Conservation (phyloP, 2,113 vertebrate species). For the Microcebus jonahi region DNA sequence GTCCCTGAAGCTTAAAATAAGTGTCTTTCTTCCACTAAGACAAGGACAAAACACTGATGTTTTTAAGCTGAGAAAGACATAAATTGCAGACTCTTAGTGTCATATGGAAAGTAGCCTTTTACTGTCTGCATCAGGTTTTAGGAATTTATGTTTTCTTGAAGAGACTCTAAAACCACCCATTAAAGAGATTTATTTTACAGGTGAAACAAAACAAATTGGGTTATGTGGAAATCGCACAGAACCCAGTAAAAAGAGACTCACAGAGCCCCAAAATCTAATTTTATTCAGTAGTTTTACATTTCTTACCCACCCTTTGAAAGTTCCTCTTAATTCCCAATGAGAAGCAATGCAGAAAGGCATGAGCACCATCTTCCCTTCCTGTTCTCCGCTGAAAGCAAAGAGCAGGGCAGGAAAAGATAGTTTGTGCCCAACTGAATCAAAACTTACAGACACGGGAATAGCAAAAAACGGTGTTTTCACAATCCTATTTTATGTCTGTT, state of each 20-base stretch:
- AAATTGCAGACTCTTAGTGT: background rate
- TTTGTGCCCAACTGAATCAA: background rate
- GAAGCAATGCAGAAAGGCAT: background rate
- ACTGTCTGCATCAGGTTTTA: background rate
- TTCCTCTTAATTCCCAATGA: background rate
- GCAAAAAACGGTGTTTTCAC: background rate
- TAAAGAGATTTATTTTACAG: background rate
- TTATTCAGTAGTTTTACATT: background rate
- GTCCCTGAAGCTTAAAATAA: background rate
- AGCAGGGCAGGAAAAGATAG: background rate
- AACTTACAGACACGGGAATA: background rate
- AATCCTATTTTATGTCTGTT: background rate
- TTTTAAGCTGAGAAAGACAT: background rate
- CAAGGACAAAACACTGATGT: background rate
- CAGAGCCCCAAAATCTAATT: background rate
- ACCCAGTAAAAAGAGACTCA: background rate
- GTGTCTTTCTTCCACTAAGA: constrained; percentile 1
- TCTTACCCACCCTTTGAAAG: background rate
- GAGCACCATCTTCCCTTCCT: background rate
- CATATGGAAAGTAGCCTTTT: background rate
- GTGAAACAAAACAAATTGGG: background rate
- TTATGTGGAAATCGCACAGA: background rate
- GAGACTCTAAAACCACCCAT: background rate
- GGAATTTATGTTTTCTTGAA: background rate
- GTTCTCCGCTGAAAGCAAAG: background rate